Base-by-base conservation (phyloP, 1,140 invertebrate species). In the Ceratosolen solmsi region DNA sequence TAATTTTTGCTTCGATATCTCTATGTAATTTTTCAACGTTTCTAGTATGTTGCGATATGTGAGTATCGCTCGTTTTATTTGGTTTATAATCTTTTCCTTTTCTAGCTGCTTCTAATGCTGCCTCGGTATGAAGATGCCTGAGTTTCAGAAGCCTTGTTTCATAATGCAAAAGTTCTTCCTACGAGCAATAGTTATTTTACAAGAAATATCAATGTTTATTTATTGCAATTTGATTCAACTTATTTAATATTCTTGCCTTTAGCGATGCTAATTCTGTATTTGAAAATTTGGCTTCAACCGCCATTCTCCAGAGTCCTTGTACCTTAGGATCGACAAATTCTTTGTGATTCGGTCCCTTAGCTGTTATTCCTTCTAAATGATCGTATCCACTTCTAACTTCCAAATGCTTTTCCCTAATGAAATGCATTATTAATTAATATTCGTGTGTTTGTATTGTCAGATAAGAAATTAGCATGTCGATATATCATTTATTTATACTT, bases 321-420 rank as follows among this genome's bases (percentile, higher is more conserved):
- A 98, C 97, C 92, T 97, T 96, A 0, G 96, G 95, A 87, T 98
- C 97, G 27, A 96, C 93, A 89, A 99, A 98, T 84, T 98, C 96
- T 88, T 94, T 94, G 84, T 95, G 96, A 79, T 94, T 94, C 1
- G 96, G 95, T 27, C 95, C 95, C 90, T 93, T 94, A 17, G 95
- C 93, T 25, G 96, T 93, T 63, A 96, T 89, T 72, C 94, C 93
- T 84, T 96, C 94, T 41, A 98, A 90, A 71, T 94, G 94, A 87
- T 97, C 96, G 88, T 95, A 98, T 77, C 95, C 95, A 87, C 96
- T 95, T 86, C 95, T 95, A 15, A 99, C 90, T 56, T 95, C 94
- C 58, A 93, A 91, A 89, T 98, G 95, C 86, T 95, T 95, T 20
- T 95, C 94, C 76, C 97, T 95, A 46, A 79, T 88, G 86, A 85